Evolutionary conservation across 2,113 vertebrate genomes (phyloP).

Genomic region (Ciconia boyciana): DNA sequence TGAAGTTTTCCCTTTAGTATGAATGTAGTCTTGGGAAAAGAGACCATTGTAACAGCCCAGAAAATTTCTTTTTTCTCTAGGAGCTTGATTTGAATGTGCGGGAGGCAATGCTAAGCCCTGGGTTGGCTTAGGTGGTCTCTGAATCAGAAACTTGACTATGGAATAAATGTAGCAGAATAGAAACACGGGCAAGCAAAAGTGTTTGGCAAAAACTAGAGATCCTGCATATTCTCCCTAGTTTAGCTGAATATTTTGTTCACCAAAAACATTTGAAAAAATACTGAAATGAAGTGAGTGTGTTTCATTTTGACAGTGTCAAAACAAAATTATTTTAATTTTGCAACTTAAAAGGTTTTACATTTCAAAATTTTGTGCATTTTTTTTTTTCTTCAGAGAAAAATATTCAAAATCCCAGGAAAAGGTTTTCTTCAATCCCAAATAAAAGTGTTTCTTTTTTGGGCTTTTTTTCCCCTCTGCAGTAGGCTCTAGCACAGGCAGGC

Average conservation of each 20-base stretch:
- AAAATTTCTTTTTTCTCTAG: background rate
- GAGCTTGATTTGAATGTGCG: background rate
- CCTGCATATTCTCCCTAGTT: background rate
- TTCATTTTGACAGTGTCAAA: background rate
- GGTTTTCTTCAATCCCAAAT: background rate
- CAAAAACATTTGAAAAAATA: background rate
- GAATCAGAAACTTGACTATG: background rate
- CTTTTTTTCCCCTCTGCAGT: background rate
- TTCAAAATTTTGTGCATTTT: background rate
- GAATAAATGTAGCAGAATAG: constrained; percentile 1
- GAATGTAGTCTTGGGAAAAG: background rate
- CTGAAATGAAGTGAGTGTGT: background rate
- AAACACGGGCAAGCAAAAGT: background rate
- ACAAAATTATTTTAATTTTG: background rate
- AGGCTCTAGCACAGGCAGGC: background rate
- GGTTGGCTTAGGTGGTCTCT: constrained; percentile 4
- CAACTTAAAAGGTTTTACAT: background rate
- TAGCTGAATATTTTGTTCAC: constrained; percentile 5
- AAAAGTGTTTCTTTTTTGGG: background rate
- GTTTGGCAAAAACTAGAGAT: background rate
- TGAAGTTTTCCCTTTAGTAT: background rate
- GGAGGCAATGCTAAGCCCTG: background rate
- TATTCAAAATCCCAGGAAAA: background rate
- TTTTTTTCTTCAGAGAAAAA: background rate
- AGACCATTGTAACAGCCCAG: background rate